Evolutionary conservation across 2,113 vertebrate species (phyloP).

Genomic region (Neogobius melanostomus): DNA sequence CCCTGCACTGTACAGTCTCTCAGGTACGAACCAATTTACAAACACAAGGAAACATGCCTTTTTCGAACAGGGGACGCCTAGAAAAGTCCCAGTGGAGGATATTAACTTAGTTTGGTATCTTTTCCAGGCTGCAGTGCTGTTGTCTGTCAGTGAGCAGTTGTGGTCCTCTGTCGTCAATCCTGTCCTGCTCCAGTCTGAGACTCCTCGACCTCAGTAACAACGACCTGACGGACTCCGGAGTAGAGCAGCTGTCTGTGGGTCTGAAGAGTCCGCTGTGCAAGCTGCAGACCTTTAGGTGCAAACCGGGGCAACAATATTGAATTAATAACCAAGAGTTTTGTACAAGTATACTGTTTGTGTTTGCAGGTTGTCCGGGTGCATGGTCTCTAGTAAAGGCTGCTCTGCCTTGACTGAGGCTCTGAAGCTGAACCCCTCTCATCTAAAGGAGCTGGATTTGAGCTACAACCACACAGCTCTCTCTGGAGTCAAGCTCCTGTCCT

Average conservation of each 20-base stretch:
- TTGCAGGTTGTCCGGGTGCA: slow-evolving; percentile 7
- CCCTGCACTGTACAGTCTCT: background rate
- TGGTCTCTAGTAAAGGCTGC: slow-evolving; percentile 15
- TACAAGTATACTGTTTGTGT: background rate
- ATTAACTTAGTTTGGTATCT: background rate
- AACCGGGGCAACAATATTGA: background rate
- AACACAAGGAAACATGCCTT: too few species aligned
- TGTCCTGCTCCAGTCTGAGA: background rate
- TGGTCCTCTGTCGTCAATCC: background rate
- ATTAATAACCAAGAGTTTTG: too few species aligned
- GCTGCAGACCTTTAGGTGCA: background rate
- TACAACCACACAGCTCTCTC: slow-evolving; percentile 1
- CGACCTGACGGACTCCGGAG: background rate
- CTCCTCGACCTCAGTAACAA: slow-evolving; percentile 2
- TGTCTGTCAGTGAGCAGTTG: background rate
- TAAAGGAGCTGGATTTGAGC: background rate
- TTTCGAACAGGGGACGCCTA: too few species aligned
- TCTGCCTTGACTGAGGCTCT: slow-evolving; percentile 12
- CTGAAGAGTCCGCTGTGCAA: background rate
- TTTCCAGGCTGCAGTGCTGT: background rate
- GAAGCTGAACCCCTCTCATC: background rate
- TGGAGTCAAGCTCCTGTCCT: slow-evolving; percentile 8
- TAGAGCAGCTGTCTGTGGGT: background rate
- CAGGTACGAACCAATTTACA: background rate
- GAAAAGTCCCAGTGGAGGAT: too few species aligned